These are phyloP conservation scores for Puntigrus tetrazona DNA, from an alignment of 2,113 vertebrate species.

Conservation along the genomic window DNA sequence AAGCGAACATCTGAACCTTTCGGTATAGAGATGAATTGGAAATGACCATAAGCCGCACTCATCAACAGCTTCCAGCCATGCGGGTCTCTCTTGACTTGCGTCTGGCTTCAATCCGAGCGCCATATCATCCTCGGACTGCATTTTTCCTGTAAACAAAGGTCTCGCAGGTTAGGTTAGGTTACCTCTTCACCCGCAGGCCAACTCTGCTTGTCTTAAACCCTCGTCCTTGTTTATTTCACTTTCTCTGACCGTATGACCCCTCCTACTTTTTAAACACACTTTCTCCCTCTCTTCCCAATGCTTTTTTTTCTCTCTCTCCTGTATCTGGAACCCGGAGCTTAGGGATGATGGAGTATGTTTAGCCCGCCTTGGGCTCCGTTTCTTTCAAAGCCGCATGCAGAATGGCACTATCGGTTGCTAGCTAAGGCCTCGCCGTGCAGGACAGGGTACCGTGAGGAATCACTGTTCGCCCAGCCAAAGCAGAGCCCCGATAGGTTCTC, in stretches of 20 bases:
- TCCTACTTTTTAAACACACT: neutral
- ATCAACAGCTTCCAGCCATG: constrained; percentile 32
- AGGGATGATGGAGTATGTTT: constrained; percentile 73
- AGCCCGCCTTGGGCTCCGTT: constrained; percentile 64
- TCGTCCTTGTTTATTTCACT: neutral
- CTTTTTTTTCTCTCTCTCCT: constrained; percentile 3
- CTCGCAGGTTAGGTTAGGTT: constrained; percentile 18
- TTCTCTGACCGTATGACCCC: neutral
- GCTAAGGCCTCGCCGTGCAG: constrained; percentile 60
- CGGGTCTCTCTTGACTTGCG: neutral
- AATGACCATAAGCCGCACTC: constrained; percentile 35
- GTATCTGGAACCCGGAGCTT: constrained; percentile 50
- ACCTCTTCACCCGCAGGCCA: neutral
- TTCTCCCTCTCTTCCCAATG: neutral
- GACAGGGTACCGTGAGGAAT: constrained; percentile 62
- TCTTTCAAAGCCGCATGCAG: constrained; percentile 70
- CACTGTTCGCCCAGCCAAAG: constrained; percentile 66
- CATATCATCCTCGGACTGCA: constrained; percentile 5
- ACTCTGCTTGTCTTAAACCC: neutral
- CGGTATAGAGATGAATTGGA: constrained; percentile 25
- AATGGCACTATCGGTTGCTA: constrained; percentile 71
- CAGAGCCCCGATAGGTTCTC: constrained; percentile 61
- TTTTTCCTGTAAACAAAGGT: neutral
- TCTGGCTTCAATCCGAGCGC: constrained; percentile 10
- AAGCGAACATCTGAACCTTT: constrained; percentile 23